Conservation (phyloP, 2,888 invertebrate genomes). For the Caenorhabditis sp. region DNA sequence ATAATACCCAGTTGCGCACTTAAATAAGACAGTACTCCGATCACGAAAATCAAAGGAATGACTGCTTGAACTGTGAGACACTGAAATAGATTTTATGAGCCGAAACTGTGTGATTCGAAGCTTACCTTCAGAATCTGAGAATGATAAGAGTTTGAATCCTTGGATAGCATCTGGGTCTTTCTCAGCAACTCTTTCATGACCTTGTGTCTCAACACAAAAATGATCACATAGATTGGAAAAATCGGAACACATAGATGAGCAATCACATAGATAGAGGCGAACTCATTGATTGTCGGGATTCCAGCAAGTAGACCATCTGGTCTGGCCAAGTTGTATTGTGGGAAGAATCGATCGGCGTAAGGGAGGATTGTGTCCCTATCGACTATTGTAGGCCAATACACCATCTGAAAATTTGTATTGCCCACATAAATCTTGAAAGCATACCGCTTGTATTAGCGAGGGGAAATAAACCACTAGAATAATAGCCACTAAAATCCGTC, state of each 20-base stretch:
- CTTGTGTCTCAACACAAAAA: constrained; percentile 41
- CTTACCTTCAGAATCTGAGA: constrained; percentile 40
- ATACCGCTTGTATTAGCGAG: constrained; percentile 36
- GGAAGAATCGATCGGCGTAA: constrained; percentile 13
- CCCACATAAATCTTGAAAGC: not conserved
- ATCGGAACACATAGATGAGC: constrained; percentile 43
- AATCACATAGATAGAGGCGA: constrained; percentile 19
- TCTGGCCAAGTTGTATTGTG: constrained; percentile 22
- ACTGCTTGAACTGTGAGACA: constrained; percentile 43
- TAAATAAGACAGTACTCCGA: constrained; percentile 17
- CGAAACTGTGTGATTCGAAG: not conserved
- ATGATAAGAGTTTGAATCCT: constrained; percentile 34
- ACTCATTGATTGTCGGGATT: constrained; percentile 18
- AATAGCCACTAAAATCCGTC: constrained; percentile 7
- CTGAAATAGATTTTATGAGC: not conserved
- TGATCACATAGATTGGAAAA: constrained; percentile 44
- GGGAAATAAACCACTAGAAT: constrained; percentile 36
- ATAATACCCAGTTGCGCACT: constrained; percentile 39
- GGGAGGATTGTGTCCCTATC: constrained; percentile 23
- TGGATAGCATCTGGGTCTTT: constrained; percentile 33
- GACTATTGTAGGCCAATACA: constrained; percentile 38
- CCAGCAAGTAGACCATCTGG: constrained; percentile 15
- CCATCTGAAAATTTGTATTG: not conserved
- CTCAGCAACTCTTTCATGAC: constrained; percentile 33
- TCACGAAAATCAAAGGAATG: constrained; percentile 33